phyloP scores from a whole-genome alignment of 1,140 invertebrate genomes.

The Cylas formicarius region DNA sequence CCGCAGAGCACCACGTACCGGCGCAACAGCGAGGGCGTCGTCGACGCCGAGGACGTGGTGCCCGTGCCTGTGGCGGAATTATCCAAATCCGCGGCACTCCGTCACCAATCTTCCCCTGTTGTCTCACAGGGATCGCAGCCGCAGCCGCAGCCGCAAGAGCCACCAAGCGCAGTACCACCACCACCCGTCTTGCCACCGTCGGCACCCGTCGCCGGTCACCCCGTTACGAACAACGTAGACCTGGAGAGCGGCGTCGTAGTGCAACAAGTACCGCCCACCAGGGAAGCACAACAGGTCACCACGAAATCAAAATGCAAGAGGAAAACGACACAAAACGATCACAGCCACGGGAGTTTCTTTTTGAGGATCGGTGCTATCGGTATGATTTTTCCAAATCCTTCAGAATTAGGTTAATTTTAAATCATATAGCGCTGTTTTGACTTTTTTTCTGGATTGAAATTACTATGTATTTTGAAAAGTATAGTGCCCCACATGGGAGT shows the following conservation, averaged over 20 bases:
- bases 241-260: slow-evolving; percentile 60
- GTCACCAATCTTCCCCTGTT: slow-evolving; percentile 28
- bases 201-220: slow-evolving; percentile 47
- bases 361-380: slow-evolving; percentile 91
- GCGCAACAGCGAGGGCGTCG: slow-evolving; percentile 42
- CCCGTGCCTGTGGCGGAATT: slow-evolving; percentile 40
- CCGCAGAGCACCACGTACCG: slow-evolving; percentile 41
- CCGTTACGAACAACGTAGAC: slow-evolving; percentile 44
- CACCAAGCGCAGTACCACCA: slow-evolving; percentile 16
- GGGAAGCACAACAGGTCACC: slow-evolving; percentile 37
- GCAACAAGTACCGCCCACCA: slow-evolving; percentile 40
- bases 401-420: too few species aligned
- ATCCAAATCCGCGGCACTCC: slow-evolving; percentile 5
- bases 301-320: slow-evolving; percentile 71
- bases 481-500: too few species aligned
- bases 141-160: slow-evolving; percentile 30
- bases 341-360: slow-evolving; percentile 93
- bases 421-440: too few species aligned
- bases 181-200: slow-evolving; percentile 15
- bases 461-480: too few species aligned
- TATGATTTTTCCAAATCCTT: too few species aligned
- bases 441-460: too few species aligned
- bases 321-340: slow-evolving; percentile 88
- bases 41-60: slow-evolving; percentile 39
- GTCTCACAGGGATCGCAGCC: slow-evolving; percentile 32